phyloP scores from a whole-genome alignment of 1,140 invertebrate species.

The Dinoponera quadriceps region DNA sequence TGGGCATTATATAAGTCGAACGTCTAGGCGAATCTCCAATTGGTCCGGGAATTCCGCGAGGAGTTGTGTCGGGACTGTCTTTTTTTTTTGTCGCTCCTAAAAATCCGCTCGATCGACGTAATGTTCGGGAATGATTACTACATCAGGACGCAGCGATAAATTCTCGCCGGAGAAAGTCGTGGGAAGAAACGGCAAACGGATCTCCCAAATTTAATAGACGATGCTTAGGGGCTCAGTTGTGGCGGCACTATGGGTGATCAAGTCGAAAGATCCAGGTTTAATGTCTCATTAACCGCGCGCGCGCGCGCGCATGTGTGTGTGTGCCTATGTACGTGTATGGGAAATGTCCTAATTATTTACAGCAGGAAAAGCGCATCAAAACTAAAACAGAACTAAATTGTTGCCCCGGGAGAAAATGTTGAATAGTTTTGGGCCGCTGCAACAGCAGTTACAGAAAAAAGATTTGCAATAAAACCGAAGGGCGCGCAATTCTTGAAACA shows the following conservation, averaged over 20 bases:
- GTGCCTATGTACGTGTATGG: not conserved
- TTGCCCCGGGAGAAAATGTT: not conserved
- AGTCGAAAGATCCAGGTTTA: constrained; percentile 30
- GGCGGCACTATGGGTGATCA: constrained; percentile 29
- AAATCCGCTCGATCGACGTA: constrained; percentile 28
- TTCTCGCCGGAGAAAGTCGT: constrained; percentile 56
- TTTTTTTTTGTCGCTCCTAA: not conserved
- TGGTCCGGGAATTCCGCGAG: not conserved
- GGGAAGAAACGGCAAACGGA: constrained; percentile 43
- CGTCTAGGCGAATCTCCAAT: not conserved
- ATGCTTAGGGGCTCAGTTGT: not conserved
- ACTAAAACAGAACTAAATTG: constrained; percentile 27
- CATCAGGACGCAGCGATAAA: constrained; percentile 39
- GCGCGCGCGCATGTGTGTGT: too few species aligned
- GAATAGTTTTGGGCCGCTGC: not conserved
- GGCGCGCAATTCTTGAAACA: not conserved
- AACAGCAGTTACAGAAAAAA: constrained; percentile 12
- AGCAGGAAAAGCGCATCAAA: constrained; percentile 46
- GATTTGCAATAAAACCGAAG: not conserved
- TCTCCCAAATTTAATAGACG: constrained; percentile 51
- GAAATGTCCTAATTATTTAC: constrained; percentile 38
- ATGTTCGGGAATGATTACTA: constrained; percentile 31
- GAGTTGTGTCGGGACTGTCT: not conserved
- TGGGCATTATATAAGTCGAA: not conserved
- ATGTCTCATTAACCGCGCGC: constrained; percentile 29